Conservation (phyloP, 1,140 invertebrate species). For the Periplaneta americana region DNA sequence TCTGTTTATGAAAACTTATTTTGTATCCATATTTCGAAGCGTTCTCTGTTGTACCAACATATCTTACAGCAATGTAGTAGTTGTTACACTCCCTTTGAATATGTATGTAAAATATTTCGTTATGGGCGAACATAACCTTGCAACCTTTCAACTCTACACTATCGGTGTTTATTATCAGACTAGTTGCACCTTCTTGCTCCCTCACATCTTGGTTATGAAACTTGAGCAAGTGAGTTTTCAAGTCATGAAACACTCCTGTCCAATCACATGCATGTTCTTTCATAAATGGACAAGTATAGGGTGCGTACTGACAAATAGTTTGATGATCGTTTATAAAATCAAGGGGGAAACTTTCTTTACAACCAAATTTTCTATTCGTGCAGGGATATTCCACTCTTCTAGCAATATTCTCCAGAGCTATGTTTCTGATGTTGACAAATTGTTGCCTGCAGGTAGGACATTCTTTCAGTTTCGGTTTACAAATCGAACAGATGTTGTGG, state of each 20-base stretch:
- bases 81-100: neutral
- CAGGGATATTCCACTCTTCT: constrained; percentile 20
- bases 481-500: constrained; percentile 16
- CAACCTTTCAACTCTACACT: neutral
- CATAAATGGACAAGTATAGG: constrained; percentile 9
- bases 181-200: constrained; percentile 3
- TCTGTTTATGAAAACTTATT: neutral
- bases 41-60: neutral
- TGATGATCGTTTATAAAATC: constrained; percentile 2
- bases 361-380: constrained; percentile 15
- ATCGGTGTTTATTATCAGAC: constrained; percentile 1
- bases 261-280: constrained; percentile 15
- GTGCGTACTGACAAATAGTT: constrained; percentile 13
- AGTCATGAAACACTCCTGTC: constrained; percentile 12
- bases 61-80: neutral
- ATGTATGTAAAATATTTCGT: constrained; percentile 21
- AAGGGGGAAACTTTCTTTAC: constrained; percentile 6
- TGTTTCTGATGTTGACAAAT: constrained; percentile 53
- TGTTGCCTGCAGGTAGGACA: constrained; percentile 28
- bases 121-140: constrained; percentile 14
- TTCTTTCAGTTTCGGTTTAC: constrained; percentile 10
- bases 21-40: neutral
- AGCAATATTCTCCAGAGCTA: constrained; percentile 54
- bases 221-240: constrained; percentile 14
- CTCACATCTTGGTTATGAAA: constrained; percentile 11